Evolutionary conservation across 2,113 vertebrate species (phyloP).

Genomic region (Sylvilagus bachmani): DNA sequence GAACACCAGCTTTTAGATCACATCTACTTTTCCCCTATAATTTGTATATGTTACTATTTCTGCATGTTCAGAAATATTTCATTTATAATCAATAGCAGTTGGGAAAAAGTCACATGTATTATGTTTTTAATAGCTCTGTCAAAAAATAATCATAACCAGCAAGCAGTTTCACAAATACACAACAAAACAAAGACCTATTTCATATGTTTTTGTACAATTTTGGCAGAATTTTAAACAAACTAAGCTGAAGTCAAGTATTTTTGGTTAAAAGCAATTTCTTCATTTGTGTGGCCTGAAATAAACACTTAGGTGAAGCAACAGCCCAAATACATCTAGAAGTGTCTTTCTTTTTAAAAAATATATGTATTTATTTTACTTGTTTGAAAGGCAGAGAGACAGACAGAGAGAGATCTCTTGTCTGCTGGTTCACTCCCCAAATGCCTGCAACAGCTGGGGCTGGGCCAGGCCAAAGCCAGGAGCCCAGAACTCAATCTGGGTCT

Average conservation of each 20-base stretch:
- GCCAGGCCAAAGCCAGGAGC: no score
- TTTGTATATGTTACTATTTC: slow-evolving; percentile 14
- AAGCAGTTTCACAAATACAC: slow-evolving; percentile 33
- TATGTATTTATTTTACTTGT: no score
- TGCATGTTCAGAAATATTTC: slow-evolving; percentile 34
- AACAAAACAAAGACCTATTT: slow-evolving; percentile 36
- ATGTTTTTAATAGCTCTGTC: slow-evolving; percentile 38
- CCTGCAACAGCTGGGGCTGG: no score
- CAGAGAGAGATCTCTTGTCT: no score
- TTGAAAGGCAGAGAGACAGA: no score
- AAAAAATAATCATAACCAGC: slow-evolving; percentile 28
- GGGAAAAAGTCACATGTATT: background rate
- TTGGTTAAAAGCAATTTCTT: slow-evolving; percentile 54
- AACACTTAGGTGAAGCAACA: slow-evolving; percentile 53
- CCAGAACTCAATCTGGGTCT: no score
- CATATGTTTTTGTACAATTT: background rate
- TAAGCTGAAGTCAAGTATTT: slow-evolving; percentile 34
- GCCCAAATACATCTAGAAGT: background rate
- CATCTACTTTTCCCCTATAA: slow-evolving; percentile 22
- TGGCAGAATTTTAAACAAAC: slow-evolving; percentile 16
- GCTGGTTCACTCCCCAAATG: no score
- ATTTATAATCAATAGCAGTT: slow-evolving; percentile 2
- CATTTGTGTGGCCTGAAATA: slow-evolving; percentile 11
- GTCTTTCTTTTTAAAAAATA: background rate
- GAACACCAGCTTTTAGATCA: slow-evolving; percentile 49